Base-by-base conservation (phyloP, 23 tunicate species). In the Ascidia mentula region DNA sequence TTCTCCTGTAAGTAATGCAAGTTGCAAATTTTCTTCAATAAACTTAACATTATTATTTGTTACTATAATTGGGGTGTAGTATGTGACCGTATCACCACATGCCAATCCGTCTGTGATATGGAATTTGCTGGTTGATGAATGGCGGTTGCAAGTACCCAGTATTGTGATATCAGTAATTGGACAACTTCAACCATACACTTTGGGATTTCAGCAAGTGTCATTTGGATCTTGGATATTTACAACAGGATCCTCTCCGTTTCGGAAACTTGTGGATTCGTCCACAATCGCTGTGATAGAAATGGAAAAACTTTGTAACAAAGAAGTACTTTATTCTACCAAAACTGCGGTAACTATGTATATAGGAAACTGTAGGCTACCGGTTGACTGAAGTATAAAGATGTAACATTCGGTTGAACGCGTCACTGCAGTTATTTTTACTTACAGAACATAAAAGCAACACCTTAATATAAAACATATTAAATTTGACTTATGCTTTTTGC, bases 171-270 rank as follows among this genome's bases (percentile, higher is more conserved):
- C 38, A 32, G 32, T 74, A 70, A 28, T 71, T 13, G 84, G 84
- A 40, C 20, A 80, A 12, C 70, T 80, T 40, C 18, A 15, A 13
- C 28, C 13, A 59, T 61, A 80, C 45, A 77, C 69, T 40, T 37
- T 22, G 30, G 35, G 38, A 30, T 80, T 76, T 76, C 38, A 6
- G 31, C 33, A 69, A 12, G 70, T 71, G 5, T 32, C 75, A 28
- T 69, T 69, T 6, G 39, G 70, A 22, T 70, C 84, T 8, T 80
- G 84, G 84, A 80, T 80, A 35, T 13, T 80, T 38, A 80, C 84
- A 1, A 80, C 39, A 24, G 84, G 84, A 2, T 80, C 84, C 0
- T 80, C 84, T 28, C 84, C 84, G 9, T 20, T 71, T 31, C 33
- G 37, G 35, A 39, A 40, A 0, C 32, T 28, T 35, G 18, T 37